These are phyloP conservation scores for Mercenaria mercenaria DNA, from an alignment of 1,140 invertebrate genomes.

Conservation along the genomic window DNA sequence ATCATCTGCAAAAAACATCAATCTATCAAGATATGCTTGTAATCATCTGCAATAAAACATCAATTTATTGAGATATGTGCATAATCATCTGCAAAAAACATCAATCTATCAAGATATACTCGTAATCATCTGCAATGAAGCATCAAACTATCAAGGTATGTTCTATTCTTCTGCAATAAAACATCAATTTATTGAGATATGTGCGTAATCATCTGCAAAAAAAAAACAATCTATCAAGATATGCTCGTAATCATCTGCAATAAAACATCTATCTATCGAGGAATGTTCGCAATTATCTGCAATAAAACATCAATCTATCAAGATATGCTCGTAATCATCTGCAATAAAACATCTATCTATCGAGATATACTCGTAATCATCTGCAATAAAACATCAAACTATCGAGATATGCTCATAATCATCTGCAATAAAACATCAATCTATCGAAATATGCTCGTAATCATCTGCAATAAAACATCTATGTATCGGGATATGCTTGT, in stretches of 20 bases:
- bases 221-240: conserved; percentile 36
- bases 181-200: conserved; percentile 33
- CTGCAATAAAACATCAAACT: too few species aligned
- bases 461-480: conserved; percentile 19
- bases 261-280: not conserved
- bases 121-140: conserved; percentile 55
- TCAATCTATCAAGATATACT: conserved; percentile 32
- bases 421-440: too few species aligned
- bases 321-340: conserved; percentile 61
- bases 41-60: conserved; percentile 37
- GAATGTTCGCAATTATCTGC: too few species aligned
- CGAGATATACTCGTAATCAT: too few species aligned
- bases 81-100: too few species aligned
- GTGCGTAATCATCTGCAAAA: conserved; percentile 58
- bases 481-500: too few species aligned
- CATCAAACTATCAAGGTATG: too few species aligned
- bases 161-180: too few species aligned
- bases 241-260: conserved; percentile 56
- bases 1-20: too few species aligned
- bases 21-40: conserved; percentile 46
- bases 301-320: too few species aligned
- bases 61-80: too few species aligned
- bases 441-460: conserved; percentile 53
- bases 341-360: not conserved
- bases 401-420: too few species aligned